Conservation (phyloP, 2,113 vertebrate species). For the Psilopsiagon aymara region DNA sequence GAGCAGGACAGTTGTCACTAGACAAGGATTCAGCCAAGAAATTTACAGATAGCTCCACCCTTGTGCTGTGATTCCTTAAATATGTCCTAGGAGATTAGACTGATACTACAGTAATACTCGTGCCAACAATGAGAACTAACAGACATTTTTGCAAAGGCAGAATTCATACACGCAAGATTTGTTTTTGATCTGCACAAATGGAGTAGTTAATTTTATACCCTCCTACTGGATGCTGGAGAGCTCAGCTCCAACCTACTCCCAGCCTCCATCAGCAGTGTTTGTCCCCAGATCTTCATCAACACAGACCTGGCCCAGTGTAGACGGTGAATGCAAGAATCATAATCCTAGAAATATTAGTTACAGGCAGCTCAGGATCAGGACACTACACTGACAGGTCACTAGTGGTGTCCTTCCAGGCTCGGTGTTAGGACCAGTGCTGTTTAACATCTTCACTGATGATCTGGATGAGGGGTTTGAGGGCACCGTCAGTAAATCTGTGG, state of each 20-base stretch:
- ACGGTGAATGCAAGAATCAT: not conserved
- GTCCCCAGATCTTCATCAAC: not conserved
- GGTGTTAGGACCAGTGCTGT: not conserved
- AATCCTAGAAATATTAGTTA: not conserved
- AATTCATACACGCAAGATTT: not conserved
- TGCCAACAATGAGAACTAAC: slow-evolving; percentile 17
- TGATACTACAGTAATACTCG: not conserved
- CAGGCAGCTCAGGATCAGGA: not conserved
- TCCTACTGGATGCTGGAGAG: not conserved
- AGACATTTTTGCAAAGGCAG: slow-evolving; percentile 17
- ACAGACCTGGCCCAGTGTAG: not conserved
- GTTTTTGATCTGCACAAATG: slow-evolving; percentile 8
- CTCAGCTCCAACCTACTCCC: not conserved
- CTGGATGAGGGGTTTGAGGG: not conserved
- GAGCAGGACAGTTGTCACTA: not conserved
- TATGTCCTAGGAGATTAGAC: not conserved
- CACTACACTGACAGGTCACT: not conserved
- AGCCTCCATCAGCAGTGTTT: not conserved
- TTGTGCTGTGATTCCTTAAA: slow-evolving; percentile 36
- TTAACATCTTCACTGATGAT: not conserved
- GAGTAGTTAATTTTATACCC: slow-evolving; percentile 20
- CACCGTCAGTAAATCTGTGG: not conserved
- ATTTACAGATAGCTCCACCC: not conserved
- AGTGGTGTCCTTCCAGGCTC: not conserved
- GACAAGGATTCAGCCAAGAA: not conserved